Evolutionary conservation across 2,888 invertebrate species (phyloP), one percentile per base, ranked within the genome.

Genomic region (Cantharis lateralis): DNA sequence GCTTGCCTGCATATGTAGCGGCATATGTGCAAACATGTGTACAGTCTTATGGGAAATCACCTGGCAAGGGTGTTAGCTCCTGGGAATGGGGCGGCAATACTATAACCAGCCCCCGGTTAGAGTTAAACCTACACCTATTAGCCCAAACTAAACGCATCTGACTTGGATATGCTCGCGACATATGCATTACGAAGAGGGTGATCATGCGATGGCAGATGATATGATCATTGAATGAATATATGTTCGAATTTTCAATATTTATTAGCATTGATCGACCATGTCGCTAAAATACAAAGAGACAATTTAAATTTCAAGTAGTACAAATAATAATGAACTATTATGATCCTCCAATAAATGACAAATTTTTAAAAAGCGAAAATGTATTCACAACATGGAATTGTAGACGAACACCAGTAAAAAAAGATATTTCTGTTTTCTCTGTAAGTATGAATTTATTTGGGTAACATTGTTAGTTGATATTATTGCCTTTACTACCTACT

Each of bases 11-110:
- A 84, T 84, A 84, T 84, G 85, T 84, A 83, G 81, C 81, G 87
- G 87, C 88, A 88, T 88, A 88, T 88, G 88, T 87, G 87, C 88
- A 88, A 88, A 88, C 88, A 88, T 88, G 88, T 88, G 88, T 87
- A 84, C 83, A 86, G 88, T 88, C 88, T 88, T 88, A 87, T 88
- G 88, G 88, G 88, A 88, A 88, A 88, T 88, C 88, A 88, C 88
- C 88, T 88, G 88, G 88, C 84, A 84, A 85, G 84, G 85, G 85
- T 84, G 84, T 83, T 82, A 78, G 80, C 83, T 78, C 83, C 84
- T 86, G 86, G 86, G 86, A 87, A 86, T 86, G 85, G 82, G 84
- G 84, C 81, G 70, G 74, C 69, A 70, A 77, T 75, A 69, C 70
- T 24, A 75, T 70, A 61, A 72, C 76, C 71, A 74, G 76, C 78